Evolutionary conservation across 2,888 invertebrate genomes (phyloP).

Genomic region (Digitonthophagus gazella): DNA sequence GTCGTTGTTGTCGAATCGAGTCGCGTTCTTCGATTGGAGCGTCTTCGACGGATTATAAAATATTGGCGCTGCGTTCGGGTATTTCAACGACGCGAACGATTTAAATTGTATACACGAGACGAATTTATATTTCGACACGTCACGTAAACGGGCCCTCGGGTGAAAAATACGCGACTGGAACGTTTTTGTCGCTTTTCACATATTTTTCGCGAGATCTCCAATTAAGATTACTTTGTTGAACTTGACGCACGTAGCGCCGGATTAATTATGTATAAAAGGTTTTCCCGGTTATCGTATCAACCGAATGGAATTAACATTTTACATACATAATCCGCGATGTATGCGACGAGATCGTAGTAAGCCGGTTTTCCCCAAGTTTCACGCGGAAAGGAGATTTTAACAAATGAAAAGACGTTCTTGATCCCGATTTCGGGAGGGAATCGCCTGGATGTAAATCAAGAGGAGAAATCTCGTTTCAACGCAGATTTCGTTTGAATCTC

Average conservation of each 20-base stretch:
- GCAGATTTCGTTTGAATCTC: background rate
- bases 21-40: background rate
- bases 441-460: background rate
- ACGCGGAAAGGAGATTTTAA: background rate
- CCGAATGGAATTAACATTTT: background rate
- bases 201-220: constrained; percentile 6
- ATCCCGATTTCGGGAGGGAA: background rate
- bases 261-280: background rate
- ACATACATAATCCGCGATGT: background rate
- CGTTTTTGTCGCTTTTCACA: background rate
- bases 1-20: background rate
- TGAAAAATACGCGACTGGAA: background rate
- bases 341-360: background rate
- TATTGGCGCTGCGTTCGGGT: constrained; percentile 9
- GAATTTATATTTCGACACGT: constrained; percentile 9
- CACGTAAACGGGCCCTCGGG: background rate
- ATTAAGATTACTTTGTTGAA: constrained; percentile 6
- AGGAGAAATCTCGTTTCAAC: background rate
- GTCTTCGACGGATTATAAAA: constrained; percentile 11
- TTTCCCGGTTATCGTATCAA: background rate
- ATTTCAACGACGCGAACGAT: background rate
- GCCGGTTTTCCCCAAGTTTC: background rate
- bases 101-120: constrained; percentile 10
- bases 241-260: background rate
- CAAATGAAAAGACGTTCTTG: background rate